Evolutionary conservation across 2,113 vertebrate genomes (phyloP).

Genomic region (Lichenostomus cassidix): DNA sequence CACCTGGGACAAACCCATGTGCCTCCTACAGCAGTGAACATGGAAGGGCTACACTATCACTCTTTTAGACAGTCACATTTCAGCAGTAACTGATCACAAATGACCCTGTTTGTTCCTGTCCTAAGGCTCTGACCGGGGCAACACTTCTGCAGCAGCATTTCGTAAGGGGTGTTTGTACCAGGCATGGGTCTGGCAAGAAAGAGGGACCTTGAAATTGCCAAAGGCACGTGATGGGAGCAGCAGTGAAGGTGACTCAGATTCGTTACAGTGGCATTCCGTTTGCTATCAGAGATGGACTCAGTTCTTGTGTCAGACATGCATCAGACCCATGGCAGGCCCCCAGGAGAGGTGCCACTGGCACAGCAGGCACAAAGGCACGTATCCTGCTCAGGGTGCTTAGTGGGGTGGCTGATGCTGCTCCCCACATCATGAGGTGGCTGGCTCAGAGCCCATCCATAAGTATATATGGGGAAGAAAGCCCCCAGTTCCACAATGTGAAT

Average conservation of each 20-base stretch:
- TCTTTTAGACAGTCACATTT: background rate
- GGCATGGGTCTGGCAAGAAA: background rate
- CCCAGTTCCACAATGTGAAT: background rate
- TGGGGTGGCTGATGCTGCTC: rapidly evolving
- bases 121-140: background rate
- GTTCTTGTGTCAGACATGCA: background rate
- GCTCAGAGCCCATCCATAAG: background rate
- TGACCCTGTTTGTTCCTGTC: rapidly evolving
- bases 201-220: background rate
- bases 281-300: background rate
- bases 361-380: background rate
- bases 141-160: background rate
- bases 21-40: rapidly evolving
- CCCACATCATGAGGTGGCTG: background rate
- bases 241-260: background rate
- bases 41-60: background rate
- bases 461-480: background rate
- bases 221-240: background rate
- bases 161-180: background rate
- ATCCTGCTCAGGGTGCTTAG: background rate
- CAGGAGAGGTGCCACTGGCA: background rate
- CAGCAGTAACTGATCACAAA: background rate
- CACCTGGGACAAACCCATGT: background rate
- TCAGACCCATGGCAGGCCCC: background rate
- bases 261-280: background rate